Evolutionary conservation across 2,797 vertebrate species (phyloP).

Genomic region (Rhabdophis nuchalis): DNA sequence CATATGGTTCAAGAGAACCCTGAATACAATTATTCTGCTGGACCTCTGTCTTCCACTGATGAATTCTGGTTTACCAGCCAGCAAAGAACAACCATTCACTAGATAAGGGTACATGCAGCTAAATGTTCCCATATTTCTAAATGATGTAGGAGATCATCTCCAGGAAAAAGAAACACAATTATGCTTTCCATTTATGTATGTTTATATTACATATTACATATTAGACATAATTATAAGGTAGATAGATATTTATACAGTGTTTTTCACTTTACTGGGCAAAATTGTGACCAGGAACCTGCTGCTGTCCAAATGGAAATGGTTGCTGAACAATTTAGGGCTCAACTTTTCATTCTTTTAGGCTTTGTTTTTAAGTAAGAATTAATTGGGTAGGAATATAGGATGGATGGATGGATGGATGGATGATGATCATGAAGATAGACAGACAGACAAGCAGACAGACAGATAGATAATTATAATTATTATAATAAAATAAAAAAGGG

Average conservation of each 20-base stretch:
- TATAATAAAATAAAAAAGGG: background rate
- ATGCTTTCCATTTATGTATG: background rate
- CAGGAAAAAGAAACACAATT: background rate
- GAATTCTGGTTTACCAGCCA: background rate
- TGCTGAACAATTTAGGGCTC: background rate
- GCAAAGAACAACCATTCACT: background rate
- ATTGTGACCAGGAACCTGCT: background rate
- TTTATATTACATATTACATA: background rate
- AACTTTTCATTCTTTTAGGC: background rate
- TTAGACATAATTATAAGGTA: background rate
- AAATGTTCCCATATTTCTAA: background rate
- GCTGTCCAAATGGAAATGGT: background rate
- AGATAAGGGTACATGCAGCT: background rate
- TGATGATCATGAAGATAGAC: too few relatives aligned
- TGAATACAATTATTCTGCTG: background rate
- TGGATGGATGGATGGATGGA: too few relatives aligned
- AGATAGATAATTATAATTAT: too few relatives aligned
- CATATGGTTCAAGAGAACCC: background rate
- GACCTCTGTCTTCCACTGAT: background rate
- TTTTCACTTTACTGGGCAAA: background rate
- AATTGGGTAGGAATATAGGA: background rate
- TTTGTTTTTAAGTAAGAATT: background rate
- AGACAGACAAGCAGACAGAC: too few relatives aligned
- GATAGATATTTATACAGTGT: background rate
- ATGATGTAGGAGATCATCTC: background rate